A percentile compares a stretch with the other conserved stretches of the same genome.
Conservation (phyloP, 1,140 invertebrate genomes). For the Lordiphosa collinella region DNA sequence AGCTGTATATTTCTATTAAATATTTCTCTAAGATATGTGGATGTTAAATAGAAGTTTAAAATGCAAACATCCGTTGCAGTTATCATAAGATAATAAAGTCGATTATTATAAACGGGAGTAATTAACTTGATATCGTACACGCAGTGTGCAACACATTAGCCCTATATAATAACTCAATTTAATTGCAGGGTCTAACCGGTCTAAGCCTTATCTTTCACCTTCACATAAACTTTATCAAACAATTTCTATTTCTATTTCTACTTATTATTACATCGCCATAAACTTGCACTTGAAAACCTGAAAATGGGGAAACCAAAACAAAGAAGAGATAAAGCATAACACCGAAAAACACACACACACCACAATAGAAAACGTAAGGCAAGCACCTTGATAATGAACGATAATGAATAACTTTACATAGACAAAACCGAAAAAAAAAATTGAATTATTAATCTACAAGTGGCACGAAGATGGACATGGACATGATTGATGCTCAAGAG, state of each 20-base stretch:
- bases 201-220: not conserved
- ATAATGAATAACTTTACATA: constrained; percentile 10
- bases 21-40: no score
- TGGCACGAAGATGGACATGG: constrained; percentile 1
- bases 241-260: not conserved
- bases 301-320: constrained; percentile 3
- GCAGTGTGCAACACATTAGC: no score
- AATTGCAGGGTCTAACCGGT: no score
- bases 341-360: not conserved
- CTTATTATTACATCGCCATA: constrained; percentile 2
- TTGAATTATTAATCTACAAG: not conserved
- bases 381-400: constrained; percentile 10
- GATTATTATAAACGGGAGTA: no score
- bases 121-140: no score
- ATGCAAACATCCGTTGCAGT: no score
- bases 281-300: constrained; percentile 10
- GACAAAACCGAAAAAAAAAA: not conserved
- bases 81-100: no score
- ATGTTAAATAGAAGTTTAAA: no score
- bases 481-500: constrained; percentile 2
- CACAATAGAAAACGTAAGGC: not conserved
- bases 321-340: constrained; percentile 5
- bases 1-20: no score
- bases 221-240: not conserved
- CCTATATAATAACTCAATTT: no score